Evolutionary conservation across 30 jellyfish, hydroid and myxozoan species (phyloP).

Genomic region (Hydra vulgaris): DNA sequence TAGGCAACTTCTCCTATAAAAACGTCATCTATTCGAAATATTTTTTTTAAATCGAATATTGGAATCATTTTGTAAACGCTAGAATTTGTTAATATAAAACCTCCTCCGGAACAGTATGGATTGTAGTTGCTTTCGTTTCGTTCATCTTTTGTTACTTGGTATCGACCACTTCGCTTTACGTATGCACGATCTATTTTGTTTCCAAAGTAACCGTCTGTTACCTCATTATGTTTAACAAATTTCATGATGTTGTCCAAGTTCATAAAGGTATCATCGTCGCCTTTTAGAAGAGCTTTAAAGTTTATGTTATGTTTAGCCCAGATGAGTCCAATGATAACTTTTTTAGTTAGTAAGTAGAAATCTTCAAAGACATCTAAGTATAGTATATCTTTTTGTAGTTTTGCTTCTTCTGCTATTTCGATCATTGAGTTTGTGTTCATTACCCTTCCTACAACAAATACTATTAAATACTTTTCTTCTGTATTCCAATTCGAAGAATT

Average conservation of each 20-base stretch:
- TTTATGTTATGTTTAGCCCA: slow-evolving; percentile 21
- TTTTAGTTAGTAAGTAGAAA: slow-evolving; percentile 10
- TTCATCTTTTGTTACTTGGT: slow-evolving; percentile 21
- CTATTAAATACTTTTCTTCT: slow-evolving; percentile 3
- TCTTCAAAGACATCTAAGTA: slow-evolving; percentile 24
- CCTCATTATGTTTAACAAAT: background rate
- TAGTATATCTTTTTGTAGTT: slow-evolving; percentile 1
- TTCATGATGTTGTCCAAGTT: slow-evolving; percentile 10
- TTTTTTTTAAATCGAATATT: slow-evolving; percentile 1
- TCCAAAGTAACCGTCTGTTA: slow-evolving; percentile 12
- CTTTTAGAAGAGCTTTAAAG: slow-evolving; percentile 14
- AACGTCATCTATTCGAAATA: slow-evolving; percentile 26
- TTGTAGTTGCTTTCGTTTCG: slow-evolving; percentile 3
- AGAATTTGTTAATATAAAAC: slow-evolving; percentile 21
- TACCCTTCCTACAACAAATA: slow-evolving; percentile 14
- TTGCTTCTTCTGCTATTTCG: slow-evolving; percentile 15
- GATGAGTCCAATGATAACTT: slow-evolving; percentile 22
- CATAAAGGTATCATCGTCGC: slow-evolving; percentile 28
- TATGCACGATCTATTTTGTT: background rate
- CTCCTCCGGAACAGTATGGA: slow-evolving; percentile 51
- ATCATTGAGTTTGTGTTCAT: slow-evolving; percentile 3
- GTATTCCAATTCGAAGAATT: slow-evolving; percentile 8
- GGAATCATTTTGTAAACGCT: slow-evolving; percentile 15
- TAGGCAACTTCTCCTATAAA: slow-evolving; percentile 23
- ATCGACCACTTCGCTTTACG: slow-evolving; percentile 28